Conservation (phyloP, 2,888 invertebrate species). For the Cryptosula pallasiana region DNA sequence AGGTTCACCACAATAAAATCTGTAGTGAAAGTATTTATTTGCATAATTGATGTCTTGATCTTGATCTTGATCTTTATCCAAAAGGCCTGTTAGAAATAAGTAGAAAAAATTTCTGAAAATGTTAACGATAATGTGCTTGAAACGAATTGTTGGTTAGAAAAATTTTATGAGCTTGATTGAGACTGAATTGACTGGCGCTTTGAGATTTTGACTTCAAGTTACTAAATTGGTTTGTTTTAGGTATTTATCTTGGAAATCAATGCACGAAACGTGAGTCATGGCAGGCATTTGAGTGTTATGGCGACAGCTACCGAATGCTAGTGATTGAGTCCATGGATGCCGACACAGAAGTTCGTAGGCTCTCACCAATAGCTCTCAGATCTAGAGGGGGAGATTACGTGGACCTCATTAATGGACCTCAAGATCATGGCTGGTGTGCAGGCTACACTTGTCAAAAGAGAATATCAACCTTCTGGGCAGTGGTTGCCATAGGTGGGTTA, state of each 20-base stretch:
- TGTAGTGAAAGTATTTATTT: too few relatives aligned
- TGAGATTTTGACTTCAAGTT: not conserved
- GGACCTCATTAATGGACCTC: slow-evolving; percentile 26
- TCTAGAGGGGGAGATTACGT: slow-evolving; percentile 27
- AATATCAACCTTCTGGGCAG: slow-evolving; percentile 25
- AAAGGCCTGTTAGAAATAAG: too few relatives aligned
- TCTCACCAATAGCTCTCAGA: slow-evolving; percentile 43
- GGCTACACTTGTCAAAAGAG: slow-evolving; percentile 27
- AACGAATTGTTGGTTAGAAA: too few relatives aligned
- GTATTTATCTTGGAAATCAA: slow-evolving; percentile 37
- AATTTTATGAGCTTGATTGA: too few relatives aligned
- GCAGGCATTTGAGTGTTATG: slow-evolving; percentile 40
- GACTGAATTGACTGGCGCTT: too few relatives aligned
- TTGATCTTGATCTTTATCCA: too few relatives aligned
- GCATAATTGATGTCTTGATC: too few relatives aligned
- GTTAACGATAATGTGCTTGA: too few relatives aligned
- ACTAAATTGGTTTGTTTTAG: slow-evolving; percentile 33
- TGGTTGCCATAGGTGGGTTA: slow-evolving; percentile 23
- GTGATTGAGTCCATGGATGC: slow-evolving; percentile 46
- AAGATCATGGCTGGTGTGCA: slow-evolving; percentile 27
- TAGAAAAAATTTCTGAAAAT: too few relatives aligned
- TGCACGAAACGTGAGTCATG: slow-evolving; percentile 33
- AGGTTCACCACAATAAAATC: too few relatives aligned
- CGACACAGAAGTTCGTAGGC: slow-evolving; percentile 45
- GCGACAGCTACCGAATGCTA: slow-evolving; percentile 36